phyloP scores from a whole-genome alignment of 2,113 vertebrate genomes.

The Hippopotamus amphibius region DNA sequence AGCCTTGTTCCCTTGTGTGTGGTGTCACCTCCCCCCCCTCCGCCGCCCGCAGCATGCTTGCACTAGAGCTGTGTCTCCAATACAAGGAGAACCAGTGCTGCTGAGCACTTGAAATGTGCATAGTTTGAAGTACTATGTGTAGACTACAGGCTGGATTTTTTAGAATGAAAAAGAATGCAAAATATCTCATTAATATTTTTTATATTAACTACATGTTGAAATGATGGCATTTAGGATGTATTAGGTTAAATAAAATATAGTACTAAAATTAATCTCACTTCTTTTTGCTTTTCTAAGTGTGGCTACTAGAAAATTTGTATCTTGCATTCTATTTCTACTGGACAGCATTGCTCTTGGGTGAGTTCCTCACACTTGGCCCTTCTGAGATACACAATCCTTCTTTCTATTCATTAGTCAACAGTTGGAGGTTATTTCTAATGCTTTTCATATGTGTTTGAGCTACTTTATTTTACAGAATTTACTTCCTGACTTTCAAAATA shows the following conservation, averaged over 20 bases:
- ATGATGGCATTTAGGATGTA: not conserved
- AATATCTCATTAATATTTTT: not conserved
- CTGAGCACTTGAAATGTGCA: not conserved
- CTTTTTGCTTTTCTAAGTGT: not conserved
- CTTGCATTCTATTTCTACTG: not conserved
- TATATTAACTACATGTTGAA: not conserved
- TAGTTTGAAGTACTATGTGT: not conserved
- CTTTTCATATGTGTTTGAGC: not conserved
- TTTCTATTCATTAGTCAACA: not conserved
- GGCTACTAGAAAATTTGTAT: not conserved
- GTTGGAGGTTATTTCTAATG: not conserved
- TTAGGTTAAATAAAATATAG: not conserved
- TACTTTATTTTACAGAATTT: not conserved
- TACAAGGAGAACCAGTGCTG: not conserved
- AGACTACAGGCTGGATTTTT: not conserved
- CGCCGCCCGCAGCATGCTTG: too few species aligned
- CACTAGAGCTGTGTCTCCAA: fast-evolving
- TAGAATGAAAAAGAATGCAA: not conserved
- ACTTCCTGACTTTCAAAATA: conserved; percentile 23
- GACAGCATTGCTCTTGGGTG: not conserved
- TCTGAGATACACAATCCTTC: not conserved
- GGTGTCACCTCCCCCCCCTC: not conserved
- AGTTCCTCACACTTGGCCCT: not conserved
- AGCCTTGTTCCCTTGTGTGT: fast-evolving
- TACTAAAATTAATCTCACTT: not conserved